Evolutionary conservation across 1,140 invertebrate species (phyloP).

Genomic region (Popillia japonica): DNA sequence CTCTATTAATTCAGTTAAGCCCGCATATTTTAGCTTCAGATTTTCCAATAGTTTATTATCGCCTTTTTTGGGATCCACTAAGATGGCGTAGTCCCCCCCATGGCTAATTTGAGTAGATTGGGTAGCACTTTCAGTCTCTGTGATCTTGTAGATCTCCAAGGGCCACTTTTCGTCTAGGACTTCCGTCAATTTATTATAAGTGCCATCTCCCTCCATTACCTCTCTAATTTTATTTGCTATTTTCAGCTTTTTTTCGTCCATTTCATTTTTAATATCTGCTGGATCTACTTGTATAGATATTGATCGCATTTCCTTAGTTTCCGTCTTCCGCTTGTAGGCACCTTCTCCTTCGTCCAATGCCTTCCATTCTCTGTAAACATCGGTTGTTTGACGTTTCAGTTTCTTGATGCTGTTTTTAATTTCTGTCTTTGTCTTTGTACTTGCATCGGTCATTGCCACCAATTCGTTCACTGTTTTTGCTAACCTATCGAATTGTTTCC

Average conservation of each 20-base stretch:
- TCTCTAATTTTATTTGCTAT: conserved; percentile 16
- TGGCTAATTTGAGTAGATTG: neutral
- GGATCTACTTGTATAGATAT: conserved; percentile 18
- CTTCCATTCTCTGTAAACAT: conserved; percentile 17
- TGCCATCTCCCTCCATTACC: neutral
- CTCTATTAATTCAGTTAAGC: neutral
- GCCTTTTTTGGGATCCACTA: conserved; percentile 6
- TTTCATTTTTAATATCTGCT: neutral
- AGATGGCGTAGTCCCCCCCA: neutral
- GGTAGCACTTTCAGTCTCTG: conserved; percentile 1
- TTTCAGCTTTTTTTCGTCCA: neutral
- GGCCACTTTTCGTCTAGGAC: conserved; percentile 1
- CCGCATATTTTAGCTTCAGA: conserved; percentile 4
- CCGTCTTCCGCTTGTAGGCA: conserved; percentile 1
- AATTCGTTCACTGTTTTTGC: conserved; percentile 9
- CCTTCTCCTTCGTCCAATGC: neutral
- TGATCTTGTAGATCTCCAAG: neutral
- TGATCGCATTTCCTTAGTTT: conserved; percentile 3
- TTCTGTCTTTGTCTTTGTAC: conserved; percentile 1
- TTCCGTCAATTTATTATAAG: conserved; percentile 11
- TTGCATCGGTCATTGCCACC: conserved; percentile 1
- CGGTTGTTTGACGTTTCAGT: neutral
- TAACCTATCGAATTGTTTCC: conserved; percentile 26
- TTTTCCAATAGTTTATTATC: neutral
- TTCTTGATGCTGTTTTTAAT: conserved; percentile 14